Base-by-base conservation (phyloP, 2,113 vertebrate genomes). In the Formicarius rufipectus region DNA sequence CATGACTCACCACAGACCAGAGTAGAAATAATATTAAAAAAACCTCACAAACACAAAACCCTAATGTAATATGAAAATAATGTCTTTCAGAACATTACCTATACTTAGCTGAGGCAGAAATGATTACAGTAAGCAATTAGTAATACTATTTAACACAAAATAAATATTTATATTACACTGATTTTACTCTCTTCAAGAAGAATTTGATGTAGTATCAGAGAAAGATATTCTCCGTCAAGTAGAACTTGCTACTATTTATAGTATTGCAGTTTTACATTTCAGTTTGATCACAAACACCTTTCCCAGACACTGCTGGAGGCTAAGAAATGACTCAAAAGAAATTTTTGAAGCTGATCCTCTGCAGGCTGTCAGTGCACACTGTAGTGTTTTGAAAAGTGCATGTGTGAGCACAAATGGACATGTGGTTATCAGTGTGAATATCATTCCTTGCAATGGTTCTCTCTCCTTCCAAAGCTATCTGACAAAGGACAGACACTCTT, bases 251-350 rank as follows among this genome's bases (percentile, higher is more conserved):
- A 22, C 35, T 93, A 74, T 95, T 90, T 92, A 71, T 84, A 74
- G 47, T 44, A 63, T 40, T 0, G 0, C 30, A 56, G 55, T 58
- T 93, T 59, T 84, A 63, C 33, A 71, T 84, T 90, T 90, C 59
- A 63, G 39, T 86, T 93, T 92, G 73, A 92, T 90, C 89, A 88
- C 79, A 93, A 84, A 59, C 64, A 81, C 86, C 64, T 90, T 74
- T 84, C 68, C 68, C 73, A 91, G 64, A 52, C 86, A 64, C 30
- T 81, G 44, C 91, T 91, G 53, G 47, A 93, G 52, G 89, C 69
- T 91, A 74, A 81, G 45, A 88, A 91, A 81, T 90, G 7, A 86
- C 42, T 84, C 14, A 86, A 86, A 83, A 42, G 27, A 79, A 78
- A 47, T 40, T 88, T 76, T 75, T 82, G 50, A 91, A 82, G 86